Evolutionary conservation across 2,888 invertebrate genomes (phyloP).

Genomic region (Latheticus oryzae): DNA sequence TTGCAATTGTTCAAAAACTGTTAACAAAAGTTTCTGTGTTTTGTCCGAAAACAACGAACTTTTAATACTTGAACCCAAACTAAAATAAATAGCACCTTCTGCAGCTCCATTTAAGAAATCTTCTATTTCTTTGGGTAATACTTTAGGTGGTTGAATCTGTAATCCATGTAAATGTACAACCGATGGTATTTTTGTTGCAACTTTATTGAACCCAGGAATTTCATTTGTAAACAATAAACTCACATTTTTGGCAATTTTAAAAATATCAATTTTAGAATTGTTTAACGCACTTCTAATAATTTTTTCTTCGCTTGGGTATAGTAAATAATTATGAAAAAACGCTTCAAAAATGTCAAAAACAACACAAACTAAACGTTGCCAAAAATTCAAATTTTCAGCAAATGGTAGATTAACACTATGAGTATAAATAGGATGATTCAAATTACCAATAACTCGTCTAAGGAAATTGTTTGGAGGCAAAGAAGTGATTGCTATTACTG

Average conservation of each 20-base stretch:
- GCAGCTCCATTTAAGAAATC: constrained; percentile 20
- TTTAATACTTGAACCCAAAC: constrained; percentile 38
- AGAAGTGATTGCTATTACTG: constrained; percentile 52
- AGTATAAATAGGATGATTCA: constrained; percentile 52
- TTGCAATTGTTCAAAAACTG: constrained; percentile 34
- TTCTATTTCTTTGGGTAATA: constrained; percentile 15
- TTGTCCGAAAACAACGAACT: constrained; percentile 26
- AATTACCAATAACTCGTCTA: constrained; percentile 51
- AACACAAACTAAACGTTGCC: constrained; percentile 43
- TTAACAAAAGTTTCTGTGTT: constrained; percentile 14
- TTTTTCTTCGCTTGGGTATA: constrained; percentile 9
- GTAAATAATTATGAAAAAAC: constrained; percentile 6
- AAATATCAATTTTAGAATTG: constrained; percentile 10
- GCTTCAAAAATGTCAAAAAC: constrained; percentile 29
- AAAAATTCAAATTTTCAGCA: constrained; percentile 44
- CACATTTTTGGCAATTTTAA: constrained; percentile 16
- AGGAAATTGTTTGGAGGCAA: constrained; percentile 45
- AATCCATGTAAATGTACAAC: constrained; percentile 70
- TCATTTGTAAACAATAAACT: constrained; percentile 44
- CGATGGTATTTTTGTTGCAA: constrained; percentile 46
- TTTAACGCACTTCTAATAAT: constrained; percentile 13
- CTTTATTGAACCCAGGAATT: constrained; percentile 46
- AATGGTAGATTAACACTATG: constrained; percentile 50
- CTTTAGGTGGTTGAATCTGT: constrained; percentile 55
- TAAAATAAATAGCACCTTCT: constrained; percentile 38